phyloP scores from a whole-genome alignment of 2,888 invertebrate species.

The Athalia cordata region DNA sequence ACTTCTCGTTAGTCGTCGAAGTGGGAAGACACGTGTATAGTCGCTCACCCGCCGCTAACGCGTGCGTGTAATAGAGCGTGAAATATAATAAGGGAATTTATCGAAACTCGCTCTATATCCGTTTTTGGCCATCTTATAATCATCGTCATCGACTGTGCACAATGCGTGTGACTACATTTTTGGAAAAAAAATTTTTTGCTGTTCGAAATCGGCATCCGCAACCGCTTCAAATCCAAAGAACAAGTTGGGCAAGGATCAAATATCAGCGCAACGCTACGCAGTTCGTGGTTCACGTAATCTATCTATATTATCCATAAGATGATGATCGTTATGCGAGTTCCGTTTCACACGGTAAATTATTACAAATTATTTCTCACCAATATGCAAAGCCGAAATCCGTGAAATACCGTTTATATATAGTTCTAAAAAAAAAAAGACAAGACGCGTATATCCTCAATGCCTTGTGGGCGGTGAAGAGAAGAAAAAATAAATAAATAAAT shows the following conservation, averaged over 20 bases:
- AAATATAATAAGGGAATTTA: background rate
- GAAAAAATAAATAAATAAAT: constrained; percentile 45
- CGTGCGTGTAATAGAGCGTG: constrained; percentile 1
- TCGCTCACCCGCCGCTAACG: background rate
- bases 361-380: constrained; percentile 56
- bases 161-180: too few species aligned
- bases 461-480: constrained; percentile 46
- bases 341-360: constrained; percentile 52
- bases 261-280: background rate
- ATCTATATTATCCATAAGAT: background rate
- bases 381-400: constrained; percentile 57
- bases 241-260: background rate
- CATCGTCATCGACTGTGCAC: too few species aligned
- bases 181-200: too few species aligned
- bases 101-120: background rate
- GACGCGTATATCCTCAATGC: background rate
- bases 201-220: background rate
- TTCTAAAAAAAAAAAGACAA: background rate
- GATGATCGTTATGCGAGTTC: constrained; percentile 24
- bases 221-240: background rate
- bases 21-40: constrained; percentile 19
- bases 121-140: too few species aligned
- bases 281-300: too few species aligned
- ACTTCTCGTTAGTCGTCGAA: constrained; percentile 40
- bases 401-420: background rate